Evolutionary conservation across 2,888 invertebrate species (phyloP), one percentile per base, ranked within the genome.

Genomic region (Himalopsyche kuldschensis): DNA sequence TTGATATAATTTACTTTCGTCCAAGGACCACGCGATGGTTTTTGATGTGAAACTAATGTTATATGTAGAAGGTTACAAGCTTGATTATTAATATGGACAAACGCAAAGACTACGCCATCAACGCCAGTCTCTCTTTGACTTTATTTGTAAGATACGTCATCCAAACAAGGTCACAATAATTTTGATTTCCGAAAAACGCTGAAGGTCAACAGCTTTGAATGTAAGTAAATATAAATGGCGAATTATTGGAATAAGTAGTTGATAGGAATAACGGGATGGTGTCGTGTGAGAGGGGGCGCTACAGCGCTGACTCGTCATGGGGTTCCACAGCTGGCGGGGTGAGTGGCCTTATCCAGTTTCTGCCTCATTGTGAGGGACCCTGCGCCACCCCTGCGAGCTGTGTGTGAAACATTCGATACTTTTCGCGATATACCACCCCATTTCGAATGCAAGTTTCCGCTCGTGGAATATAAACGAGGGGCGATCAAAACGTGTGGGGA

Each of bases 391-490:
- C 69, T 27, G 35, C 55, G 77, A 20, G 55, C 24, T 32, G 77
- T 81, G 84, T 84, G 84, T 84, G 84, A 84, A 82, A 81, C 84
- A 84, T 82, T 75, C 75, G 84, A 84, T 84, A 82, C 84, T 84
- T 82, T 82, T 80, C 75, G 79, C 82, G 15, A 81, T 32, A 76
- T 48, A 76, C 48, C 75, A 76, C 27, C 46, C 32, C 41, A 32
- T n/a, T 35, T 76, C 5, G 32, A 76, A 76, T 32, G 32, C 32
- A 20, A n/a, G 76, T 35, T 76, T 76, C 41, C 69, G 69, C 69
- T 69, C 69, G 30, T 30, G 27, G 69, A 69, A 69, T 69, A 27
- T 69, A n/a, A 69, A 69, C 30, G 30, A 69, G 69, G 69, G 69
- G 69, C 15, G 69, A 69, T 69, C 69, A 69, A 69, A 30, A 20